Conservation (phyloP, 2,113 vertebrate genomes). For the Calypte anna region DNA sequence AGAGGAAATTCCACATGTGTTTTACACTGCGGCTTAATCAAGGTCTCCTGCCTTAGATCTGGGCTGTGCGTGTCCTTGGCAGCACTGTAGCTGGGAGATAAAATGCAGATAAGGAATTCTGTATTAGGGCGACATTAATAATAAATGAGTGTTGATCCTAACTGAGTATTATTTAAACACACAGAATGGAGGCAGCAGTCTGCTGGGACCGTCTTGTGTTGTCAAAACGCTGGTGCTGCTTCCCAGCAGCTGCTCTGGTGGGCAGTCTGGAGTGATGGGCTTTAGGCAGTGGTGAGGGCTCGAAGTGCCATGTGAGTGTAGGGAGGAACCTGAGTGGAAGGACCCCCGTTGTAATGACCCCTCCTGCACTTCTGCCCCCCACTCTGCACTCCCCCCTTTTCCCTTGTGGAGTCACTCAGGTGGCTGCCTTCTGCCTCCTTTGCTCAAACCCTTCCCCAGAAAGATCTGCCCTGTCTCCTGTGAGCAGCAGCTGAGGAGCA, state of each 20-base stretch:
- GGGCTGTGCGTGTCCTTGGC: constrained; percentile 45
- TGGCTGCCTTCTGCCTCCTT: neutral
- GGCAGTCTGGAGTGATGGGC: rapidly evolving
- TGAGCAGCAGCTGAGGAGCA: rapidly evolving
- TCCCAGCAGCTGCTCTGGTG: rapidly evolving
- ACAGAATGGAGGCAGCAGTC: constrained; percentile 11
- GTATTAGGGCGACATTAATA: constrained; percentile 65
- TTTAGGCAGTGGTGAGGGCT: neutral
- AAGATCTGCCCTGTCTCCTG: too few relatives aligned
- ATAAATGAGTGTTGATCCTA: constrained; percentile 71
- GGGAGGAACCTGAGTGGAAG: rapidly evolving
- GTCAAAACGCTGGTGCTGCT: neutral
- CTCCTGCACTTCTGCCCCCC: neutral
- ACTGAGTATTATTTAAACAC: constrained; percentile 70
- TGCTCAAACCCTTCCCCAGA: neutral
- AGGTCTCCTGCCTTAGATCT: constrained; percentile 47
- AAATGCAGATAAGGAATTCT: constrained; percentile 57
- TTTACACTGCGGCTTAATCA: constrained; percentile 21
- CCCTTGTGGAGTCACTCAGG: neutral
- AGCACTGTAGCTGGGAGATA: constrained; percentile 57
- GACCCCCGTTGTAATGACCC: rapidly evolving
- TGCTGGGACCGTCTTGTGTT: neutral
- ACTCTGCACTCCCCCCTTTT: rapidly evolving
- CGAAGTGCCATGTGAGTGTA: rapidly evolving
- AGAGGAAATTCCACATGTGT: constrained; percentile 42